phyloP scores from a whole-genome alignment of 1,140 invertebrate species.

The Sarcophaga peregrina region DNA sequence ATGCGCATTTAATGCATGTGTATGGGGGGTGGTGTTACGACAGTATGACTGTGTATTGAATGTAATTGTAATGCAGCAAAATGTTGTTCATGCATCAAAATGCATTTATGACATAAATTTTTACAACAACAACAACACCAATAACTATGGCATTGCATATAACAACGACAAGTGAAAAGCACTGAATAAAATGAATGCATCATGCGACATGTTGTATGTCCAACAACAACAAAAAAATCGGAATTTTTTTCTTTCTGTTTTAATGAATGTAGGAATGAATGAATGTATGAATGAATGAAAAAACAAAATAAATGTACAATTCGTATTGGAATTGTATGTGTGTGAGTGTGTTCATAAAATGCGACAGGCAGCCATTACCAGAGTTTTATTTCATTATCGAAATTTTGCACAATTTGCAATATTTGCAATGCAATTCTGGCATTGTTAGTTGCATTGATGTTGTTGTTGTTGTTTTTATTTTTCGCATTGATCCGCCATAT shows the following conservation, averaged over 20 bases:
- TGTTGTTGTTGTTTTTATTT: constrained; percentile 4
- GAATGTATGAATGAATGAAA: background rate
- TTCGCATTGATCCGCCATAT: background rate
- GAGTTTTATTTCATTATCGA: constrained; percentile 48
- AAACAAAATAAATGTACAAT: constrained; percentile 14
- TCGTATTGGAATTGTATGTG: constrained; percentile 25
- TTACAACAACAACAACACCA: background rate
- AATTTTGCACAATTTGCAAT: constrained; percentile 45
- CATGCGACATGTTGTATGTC: background rate
- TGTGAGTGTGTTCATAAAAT: no score
- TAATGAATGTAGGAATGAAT: no score
- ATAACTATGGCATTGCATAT: no score
- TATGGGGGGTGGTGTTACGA: background rate
- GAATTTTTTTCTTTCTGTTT: no score
- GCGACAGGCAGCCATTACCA: constrained; percentile 30
- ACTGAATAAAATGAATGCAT: background rate
- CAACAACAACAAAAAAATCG: background rate
- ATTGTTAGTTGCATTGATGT: constrained; percentile 9
- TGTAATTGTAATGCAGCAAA: background rate
- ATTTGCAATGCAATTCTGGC: constrained; percentile 28
- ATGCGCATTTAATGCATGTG: constrained; percentile 1
- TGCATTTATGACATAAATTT: constrained; percentile 42
- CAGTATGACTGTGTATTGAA: background rate
- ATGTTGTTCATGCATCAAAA: constrained; percentile 31
- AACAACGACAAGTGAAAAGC: no score